Evolutionary conservation across 2,888 invertebrate species (phyloP), one percentile per base, ranked within the genome.

Genomic region (Acronicta leporina): DNA sequence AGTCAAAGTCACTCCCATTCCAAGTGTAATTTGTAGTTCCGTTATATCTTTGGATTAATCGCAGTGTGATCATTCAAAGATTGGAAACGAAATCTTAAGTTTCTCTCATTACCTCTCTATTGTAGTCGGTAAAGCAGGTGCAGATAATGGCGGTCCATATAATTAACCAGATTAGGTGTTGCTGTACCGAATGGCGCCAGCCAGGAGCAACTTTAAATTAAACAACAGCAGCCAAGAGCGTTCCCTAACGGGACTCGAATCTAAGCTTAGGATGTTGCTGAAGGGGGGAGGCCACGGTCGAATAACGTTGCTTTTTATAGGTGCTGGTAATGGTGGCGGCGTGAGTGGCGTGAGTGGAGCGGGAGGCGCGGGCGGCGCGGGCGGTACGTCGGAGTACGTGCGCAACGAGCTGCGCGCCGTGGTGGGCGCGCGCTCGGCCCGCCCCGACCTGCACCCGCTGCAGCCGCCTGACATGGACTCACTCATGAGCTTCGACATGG

Each of bases 371-470:
- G 61, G 77, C 9, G 70, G 41, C 38, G 73, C 63, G 41, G 71
- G 74, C 83, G 96, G 95, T 87, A 96, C 96, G 63, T 97, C 98
- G 51, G 98, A 98, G 93, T 98, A 97, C 92, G 98, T 98, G 77
- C 96, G 98, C 84, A 98, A 98, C 93, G 98, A 98, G 92, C 94
- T 99, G 83, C 96, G 98, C 79, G 98, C 98, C 49, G 97, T 97
- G 69, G 98, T 98, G 63, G 98, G 97, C 75, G 98, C 97, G 55
- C 96, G 98, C 83, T 97, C 97, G 38, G 94, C 95, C 75, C 94
- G 85, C 77, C 94, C 90, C 84, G 93, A 90, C 78, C 82, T 91
- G 78, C 94, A 91, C 79, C 81, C 95, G 96, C 74, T 92, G 80
- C 95, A 96, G 84, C 86, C 89, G 57, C 95, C 96, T 59, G 97